Percentiles rank a stretch among this genome's conserved stretches.
Evolutionary conservation across 2,113 vertebrate genomes (phyloP).

Genomic region (Alouatta palliata): DNA sequence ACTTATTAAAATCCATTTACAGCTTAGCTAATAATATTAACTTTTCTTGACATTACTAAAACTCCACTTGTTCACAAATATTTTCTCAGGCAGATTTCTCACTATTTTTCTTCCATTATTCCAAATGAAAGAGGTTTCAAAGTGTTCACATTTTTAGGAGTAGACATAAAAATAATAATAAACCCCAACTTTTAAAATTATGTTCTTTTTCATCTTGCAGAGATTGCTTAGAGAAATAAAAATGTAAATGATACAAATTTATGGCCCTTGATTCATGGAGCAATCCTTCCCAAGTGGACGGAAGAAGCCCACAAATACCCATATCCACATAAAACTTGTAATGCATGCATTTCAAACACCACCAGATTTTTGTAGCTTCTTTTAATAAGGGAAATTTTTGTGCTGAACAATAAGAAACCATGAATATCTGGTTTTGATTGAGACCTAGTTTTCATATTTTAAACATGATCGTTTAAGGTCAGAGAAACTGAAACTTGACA

Average conservation of each 20-base stretch:
- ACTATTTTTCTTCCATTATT: not conserved
- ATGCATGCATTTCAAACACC: not conserved
- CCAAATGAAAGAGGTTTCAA: not conserved
- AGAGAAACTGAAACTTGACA: slow-evolving; percentile 12
- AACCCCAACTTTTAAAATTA: slow-evolving; percentile 31
- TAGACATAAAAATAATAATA: slow-evolving; percentile 40
- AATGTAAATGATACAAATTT: slow-evolving; percentile 5
- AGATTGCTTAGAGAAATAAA: slow-evolving; percentile 56
- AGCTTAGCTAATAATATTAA: slow-evolving; percentile 50
- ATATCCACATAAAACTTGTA: not conserved
- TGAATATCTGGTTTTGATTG: slow-evolving; percentile 21
- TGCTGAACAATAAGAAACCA: slow-evolving; percentile 18
- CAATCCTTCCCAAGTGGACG: not conserved
- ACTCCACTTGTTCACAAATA: slow-evolving; percentile 5
- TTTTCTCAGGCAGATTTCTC: not conserved
- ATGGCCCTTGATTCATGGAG: not conserved
- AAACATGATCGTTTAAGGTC: not conserved
- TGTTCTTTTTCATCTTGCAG: slow-evolving; percentile 44
- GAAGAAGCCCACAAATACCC: not conserved
- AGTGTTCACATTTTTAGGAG: not conserved
- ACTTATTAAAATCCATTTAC: slow-evolving; percentile 1
- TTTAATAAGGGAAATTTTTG: not conserved
- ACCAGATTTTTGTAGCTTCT: not conserved
- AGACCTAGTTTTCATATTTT: slow-evolving; percentile 16
- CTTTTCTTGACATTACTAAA: slow-evolving; percentile 28